Percentiles rank a stretch among this genome's conserved stretches.
These are phyloP conservation scores for Lasioglossum calceatum DNA, from an alignment of 2,888 invertebrate genomes.

Conservation along the genomic window DNA sequence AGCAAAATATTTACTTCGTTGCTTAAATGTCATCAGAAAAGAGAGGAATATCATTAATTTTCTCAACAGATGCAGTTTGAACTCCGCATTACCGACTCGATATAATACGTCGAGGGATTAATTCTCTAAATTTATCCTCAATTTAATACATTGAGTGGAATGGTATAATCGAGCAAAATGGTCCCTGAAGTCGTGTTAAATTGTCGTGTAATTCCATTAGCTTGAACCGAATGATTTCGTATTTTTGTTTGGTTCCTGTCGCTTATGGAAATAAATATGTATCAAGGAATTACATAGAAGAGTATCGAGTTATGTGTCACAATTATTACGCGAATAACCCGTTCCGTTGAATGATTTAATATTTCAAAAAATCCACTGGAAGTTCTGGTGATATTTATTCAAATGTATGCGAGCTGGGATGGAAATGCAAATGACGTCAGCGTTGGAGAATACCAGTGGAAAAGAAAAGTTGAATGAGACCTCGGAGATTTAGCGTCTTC, in stretches of 20 bases:
- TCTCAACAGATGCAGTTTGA: neutral
- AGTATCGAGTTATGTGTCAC: neutral
- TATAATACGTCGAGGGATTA: neutral
- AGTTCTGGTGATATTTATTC: neutral
- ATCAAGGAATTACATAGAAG: neutral
- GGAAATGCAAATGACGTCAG: slow-evolving; percentile 15
- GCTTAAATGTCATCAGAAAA: neutral
- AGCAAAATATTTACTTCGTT: neutral
- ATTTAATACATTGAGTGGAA: neutral
- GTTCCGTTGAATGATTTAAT: neutral
- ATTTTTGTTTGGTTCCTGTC: neutral
- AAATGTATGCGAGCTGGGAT: neutral
- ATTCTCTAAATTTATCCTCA: neutral
- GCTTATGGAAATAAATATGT: neutral
- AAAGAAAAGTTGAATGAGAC: slow-evolving; percentile 10
- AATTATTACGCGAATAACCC: neutral
- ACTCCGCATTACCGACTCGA: neutral
- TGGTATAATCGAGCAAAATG: neutral
- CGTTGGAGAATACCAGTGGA: neutral
- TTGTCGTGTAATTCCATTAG: neutral
- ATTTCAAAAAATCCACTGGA: neutral
- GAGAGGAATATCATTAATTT: neutral
- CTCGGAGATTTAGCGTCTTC: neutral
- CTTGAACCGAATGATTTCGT: neutral
- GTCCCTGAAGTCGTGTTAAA: neutral